Base-by-base conservation (phyloP, 2,888 invertebrate species). In the Chrysina gloriosa region DNA sequence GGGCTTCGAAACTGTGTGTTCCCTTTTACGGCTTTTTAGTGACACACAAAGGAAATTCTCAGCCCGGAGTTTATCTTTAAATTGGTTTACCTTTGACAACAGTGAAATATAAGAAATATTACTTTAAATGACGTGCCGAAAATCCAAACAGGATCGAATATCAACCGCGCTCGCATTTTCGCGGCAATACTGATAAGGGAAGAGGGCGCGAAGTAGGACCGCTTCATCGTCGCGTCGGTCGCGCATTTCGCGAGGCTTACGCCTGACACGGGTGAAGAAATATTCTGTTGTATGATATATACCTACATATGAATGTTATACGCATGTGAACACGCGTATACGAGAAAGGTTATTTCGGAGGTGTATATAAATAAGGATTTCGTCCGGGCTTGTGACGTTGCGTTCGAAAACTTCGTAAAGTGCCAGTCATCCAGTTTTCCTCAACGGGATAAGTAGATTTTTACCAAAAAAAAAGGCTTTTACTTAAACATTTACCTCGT, bases 91-190 rank as follows among this genome's bases (percentile, higher is more conserved):
- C 61, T 58, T 69, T 69, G 71, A 71, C 71, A 71, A 69, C 64
- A 64, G 71, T 71, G 71, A 71, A 71, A 71, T 69, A 71, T 71
- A 69, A 71, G 71, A 71, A 71, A 71, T 71, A 71, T 71, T 71
- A 71, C 71, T 67, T 71, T 69, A 71, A 71, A 69, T 69, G 71
- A 68, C 71, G 67, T 65, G 67, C 63, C 54, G 63, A 47, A 68
- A 68, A 68, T 68, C 68, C 45, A 66, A 52, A 52, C 50, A 39
- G 61, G 63, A 63, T 67, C 67, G 42, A 50, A 61, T 67, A 42
- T 67, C 67, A 39, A 56, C 63, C 61, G 39, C 31, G 52, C 52
- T 66, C 39, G 52, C 45, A 27, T 45, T 56, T 66, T 66, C n/a
- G 58, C 52, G 56, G 56, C n/a, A 45, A 66, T 42, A 66, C 58